Evolutionary conservation across 35 echinoderm and acorn worm species (phyloP).

Genomic region (Heliocidaris erythrogramma): DNA sequence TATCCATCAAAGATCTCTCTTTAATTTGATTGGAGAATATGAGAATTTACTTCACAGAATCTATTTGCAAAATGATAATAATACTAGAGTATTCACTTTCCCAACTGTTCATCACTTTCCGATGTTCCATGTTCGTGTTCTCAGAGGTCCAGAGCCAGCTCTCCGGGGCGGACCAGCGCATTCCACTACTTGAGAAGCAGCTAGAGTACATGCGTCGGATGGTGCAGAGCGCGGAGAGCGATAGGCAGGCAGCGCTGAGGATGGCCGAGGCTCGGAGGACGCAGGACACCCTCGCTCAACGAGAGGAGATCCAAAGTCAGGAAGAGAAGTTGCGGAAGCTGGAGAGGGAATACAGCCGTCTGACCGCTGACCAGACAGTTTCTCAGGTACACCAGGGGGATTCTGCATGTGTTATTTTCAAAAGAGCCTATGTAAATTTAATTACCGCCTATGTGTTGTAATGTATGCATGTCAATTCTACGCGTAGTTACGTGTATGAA

Average conservation of each 20-base stretch:
- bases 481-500: too few species aligned
- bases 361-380: conserved; percentile 70
- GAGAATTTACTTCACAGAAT: too few species aligned
- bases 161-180: conserved; percentile 70
- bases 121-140: background rate
- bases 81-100: too few species aligned
- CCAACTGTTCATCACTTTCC: too few species aligned
- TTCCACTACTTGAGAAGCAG: conserved; percentile 81
- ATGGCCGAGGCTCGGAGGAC: conserved; percentile 52
- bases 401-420: background rate
- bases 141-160: conserved; percentile 82
- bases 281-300: conserved; percentile 23
- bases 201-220: conserved; percentile 88
- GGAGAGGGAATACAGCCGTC: conserved; percentile 65
- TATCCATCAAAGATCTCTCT: too few species aligned
- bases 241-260: conserved; percentile 61
- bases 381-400: conserved; percentile 62
- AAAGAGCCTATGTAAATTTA: background rate
- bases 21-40: too few species aligned
- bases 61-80: too few species aligned
- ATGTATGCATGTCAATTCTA: background rate
- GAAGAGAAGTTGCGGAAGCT: conserved; percentile 69
- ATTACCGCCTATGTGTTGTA: background rate
- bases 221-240: conserved; percentile 85
- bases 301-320: conserved; percentile 55